These are phyloP conservation scores for Hippocampus guttulatus DNA, from an alignment of 2,113 vertebrate genomes.

Conservation along the genomic window DNA sequence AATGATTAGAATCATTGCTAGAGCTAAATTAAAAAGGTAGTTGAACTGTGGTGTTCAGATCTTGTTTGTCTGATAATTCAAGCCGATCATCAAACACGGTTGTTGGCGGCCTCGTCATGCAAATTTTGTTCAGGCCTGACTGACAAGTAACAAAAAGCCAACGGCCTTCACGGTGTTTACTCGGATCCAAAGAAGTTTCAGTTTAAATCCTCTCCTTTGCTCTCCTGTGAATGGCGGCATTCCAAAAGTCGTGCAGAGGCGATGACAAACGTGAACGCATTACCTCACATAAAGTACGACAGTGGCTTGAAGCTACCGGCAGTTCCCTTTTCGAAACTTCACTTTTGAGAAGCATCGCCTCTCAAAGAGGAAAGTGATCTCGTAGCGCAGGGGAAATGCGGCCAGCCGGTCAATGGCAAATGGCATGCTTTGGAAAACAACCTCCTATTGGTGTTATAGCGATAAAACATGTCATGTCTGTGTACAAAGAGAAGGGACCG, in stretches of 20 bases:
- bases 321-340: conserved; percentile 30
- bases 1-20: too few relatives aligned
- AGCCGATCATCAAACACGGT: background rate
- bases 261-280: too few relatives aligned
- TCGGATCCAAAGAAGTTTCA: too few relatives aligned
- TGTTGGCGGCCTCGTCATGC: background rate
- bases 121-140: background rate
- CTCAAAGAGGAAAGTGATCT: background rate
- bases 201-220: too few relatives aligned
- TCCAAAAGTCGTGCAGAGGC: too few relatives aligned
- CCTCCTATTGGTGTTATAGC: too few relatives aligned
- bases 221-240: too few relatives aligned
- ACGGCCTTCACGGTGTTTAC: background rate
- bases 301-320: background rate
- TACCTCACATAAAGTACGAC: background rate
- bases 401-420: background rate
- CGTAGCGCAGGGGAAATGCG: background rate
- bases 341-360: background rate
- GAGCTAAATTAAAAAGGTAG: too few relatives aligned
- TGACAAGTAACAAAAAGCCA: background rate
- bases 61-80: background rate
- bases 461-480: background rate
- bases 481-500: background rate
- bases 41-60: too few relatives aligned
- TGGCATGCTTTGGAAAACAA: too few relatives aligned